Base-by-base conservation (phyloP, 1,140 invertebrate species). In the Cephus cinctus region DNA sequence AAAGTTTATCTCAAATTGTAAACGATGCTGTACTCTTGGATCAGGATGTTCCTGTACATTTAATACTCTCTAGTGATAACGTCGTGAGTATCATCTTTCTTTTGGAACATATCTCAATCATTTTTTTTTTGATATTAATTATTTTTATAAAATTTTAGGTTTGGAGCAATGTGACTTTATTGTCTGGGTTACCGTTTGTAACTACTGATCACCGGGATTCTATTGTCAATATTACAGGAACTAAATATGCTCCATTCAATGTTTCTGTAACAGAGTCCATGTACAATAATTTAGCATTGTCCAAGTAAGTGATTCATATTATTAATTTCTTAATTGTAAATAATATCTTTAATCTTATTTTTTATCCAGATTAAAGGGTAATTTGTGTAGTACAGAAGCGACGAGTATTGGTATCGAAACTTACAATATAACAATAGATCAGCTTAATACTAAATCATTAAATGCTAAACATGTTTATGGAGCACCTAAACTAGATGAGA, bases 81-180 rank as follows among this genome's bases (percentile, higher is more conserved):
- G 53, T 47, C 25, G 50, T 50, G 18, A 42, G 50, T 42, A 41
- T n/a, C n/a, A n/a, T n/a, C n/a, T n/a, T n/a, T n/a, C n/a, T n/a
- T n/a, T n/a, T n/a, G n/a, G n/a, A n/a, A n/a, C 31, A 15, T 31
- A 43, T 35, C 23, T 40, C 52, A 34, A 46, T 39, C 30, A 27
- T 47, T 47, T 21, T 5, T 30, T 0, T 12, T 31, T 21, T 12
- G 14, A n/a, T 16, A 2, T 34, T 20, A 31, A 18, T 5, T 40
- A 9, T 21, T 18, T 40, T 40, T 12, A n/a, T 20, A 19, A 27
- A n/a, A 30, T 47, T 19, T 18, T 15, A 39, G 8, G 11, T 39
- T 4, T 69, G 58, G 63, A 58, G 2, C 1, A 65, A 69, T n/a
- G 27, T 65, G 9, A 62, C 46, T 8, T 11, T 64, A 4, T 46